Base-by-base conservation (phyloP, 1,140 invertebrate species). In the Plodia interpunctella region DNA sequence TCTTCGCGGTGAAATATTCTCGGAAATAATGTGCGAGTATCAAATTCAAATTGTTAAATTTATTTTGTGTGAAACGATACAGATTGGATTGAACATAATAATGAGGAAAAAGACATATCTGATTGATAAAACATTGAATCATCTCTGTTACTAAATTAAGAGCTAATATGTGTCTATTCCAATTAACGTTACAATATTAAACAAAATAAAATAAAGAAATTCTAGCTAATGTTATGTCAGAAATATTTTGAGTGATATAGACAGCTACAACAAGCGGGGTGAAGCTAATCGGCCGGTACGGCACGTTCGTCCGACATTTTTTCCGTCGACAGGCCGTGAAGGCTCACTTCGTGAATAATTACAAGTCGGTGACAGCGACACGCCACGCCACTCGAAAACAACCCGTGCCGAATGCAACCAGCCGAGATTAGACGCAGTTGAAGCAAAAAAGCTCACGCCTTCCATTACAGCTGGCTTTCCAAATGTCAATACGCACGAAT, bases 401-500 rank as follows among this genome's bases (percentile, higher is more conserved):
- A 79, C 63, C 79, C 84, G 81, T 79, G 63, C 73, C 78, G 72
- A 85, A 87, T 80, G 78, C 82, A 76, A 60, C 74, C 62, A 57
- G 59, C 61, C 68, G 68, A 79, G 80, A 83, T 87, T 82, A 83
- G 82, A 75, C 67, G 67, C 72, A 74, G 64, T 17, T 55, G 59
- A 68, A 74, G 66, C 67, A 85, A 87, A 85, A 85, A 85, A 87
- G 66, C 75, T 73, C 72, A 78, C 78, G 78, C 74, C 76, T 71
- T 80, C 82, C 82, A 87, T 87, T 87, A 87, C 66, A 72, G 68
- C 68, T 77, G 82, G 80, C 77, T 84, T 83, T 83, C 82, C 65
- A 83, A 77, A 81, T 78, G 80, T 84, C 82, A 85, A 84, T 85
- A 85, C 82, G 82, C 84, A 84, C 79, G 83, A 80, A 84, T 84